phyloP scores from a whole-genome alignment of 2,113 vertebrate genomes.

The Semnopithecus entellus region DNA sequence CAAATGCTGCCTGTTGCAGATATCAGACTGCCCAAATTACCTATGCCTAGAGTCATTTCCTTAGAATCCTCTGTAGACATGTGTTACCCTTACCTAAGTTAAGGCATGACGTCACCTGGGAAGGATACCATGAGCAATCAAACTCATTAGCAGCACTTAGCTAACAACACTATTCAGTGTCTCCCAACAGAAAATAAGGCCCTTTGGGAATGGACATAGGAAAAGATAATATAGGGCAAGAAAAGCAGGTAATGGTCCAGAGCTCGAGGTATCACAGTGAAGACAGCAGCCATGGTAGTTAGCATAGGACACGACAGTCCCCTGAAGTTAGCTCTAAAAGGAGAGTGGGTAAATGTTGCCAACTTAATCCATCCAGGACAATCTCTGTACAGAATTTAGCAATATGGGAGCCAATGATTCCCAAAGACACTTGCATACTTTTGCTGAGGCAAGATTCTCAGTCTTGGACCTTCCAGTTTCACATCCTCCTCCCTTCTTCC shows the following conservation, averaged over 20 bases:
- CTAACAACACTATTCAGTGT: constrained; percentile 11
- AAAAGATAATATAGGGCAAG: constrained; percentile 19
- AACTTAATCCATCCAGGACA: not conserved
- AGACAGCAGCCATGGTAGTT: not conserved
- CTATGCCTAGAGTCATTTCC: not conserved
- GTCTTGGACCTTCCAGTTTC: not conserved
- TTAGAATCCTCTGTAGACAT: not conserved
- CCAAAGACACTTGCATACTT: not conserved
- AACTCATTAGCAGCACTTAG: not conserved
- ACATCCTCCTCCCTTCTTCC: not conserved
- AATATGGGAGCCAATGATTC: not conserved
- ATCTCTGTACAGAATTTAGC: not conserved
- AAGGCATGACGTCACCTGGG: not conserved
- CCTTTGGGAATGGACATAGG: not conserved
- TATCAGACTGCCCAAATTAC: not conserved
- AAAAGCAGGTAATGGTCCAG: not conserved
- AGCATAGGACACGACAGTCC: not conserved
- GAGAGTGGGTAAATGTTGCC: not conserved
- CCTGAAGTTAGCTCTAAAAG: not conserved
- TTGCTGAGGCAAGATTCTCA: not conserved
- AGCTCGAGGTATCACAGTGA: not conserved
- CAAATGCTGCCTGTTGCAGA: not conserved
- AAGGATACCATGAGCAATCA: constrained; percentile 18
- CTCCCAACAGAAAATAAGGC: constrained; percentile 9
- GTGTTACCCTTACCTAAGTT: not conserved